Percentiles rank a stretch among this genome's conserved stretches.
These are phyloP conservation scores for Dryobotodes eremita DNA, from an alignment of 2,888 invertebrate genomes.

Conservation along the genomic window DNA sequence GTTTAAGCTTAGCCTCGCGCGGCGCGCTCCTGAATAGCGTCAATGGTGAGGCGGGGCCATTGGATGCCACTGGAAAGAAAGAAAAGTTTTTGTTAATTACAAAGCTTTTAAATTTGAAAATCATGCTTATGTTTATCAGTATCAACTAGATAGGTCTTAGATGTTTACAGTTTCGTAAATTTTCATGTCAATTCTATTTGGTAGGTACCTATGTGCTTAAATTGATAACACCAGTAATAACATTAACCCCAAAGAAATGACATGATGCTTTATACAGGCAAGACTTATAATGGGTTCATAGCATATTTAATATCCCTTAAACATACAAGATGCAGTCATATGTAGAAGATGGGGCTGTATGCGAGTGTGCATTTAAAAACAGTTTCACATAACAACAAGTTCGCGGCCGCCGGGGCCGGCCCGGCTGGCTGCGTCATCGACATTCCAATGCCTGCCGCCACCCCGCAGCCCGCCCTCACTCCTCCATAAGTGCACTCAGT, in stretches of 20 bases:
- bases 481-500: slow-evolving; percentile 79
- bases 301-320: slow-evolving; percentile 43
- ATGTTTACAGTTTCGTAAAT: neutral
- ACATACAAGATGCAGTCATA: slow-evolving; percentile 49
- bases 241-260: neutral
- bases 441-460: slow-evolving; percentile 86
- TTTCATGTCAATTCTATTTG: neutral
- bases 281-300: slow-evolving; percentile 11
- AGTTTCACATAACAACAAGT: slow-evolving; percentile 89
- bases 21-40: slow-evolving; percentile 76
- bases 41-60: slow-evolving; percentile 73
- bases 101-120: slow-evolving; percentile 1
- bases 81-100: slow-evolving; percentile 40
- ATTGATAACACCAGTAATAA: slow-evolving; percentile 2
- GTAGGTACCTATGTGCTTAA: neutral
- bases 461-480: slow-evolving; percentile 72
- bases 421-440: slow-evolving; percentile 87
- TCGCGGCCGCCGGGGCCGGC: slow-evolving; percentile 81
- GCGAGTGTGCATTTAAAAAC: slow-evolving; percentile 81
- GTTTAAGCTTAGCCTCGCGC: slow-evolving; percentile 69
- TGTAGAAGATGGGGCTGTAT: slow-evolving; percentile 71
- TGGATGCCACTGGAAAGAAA: slow-evolving; percentile 82
- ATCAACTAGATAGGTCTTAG: neutral
- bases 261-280: neutral
- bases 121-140: neutral